These are phyloP conservation scores for Agraylea sexmaculata DNA, from an alignment of 1,140 invertebrate species.

Conservation along the genomic window DNA sequence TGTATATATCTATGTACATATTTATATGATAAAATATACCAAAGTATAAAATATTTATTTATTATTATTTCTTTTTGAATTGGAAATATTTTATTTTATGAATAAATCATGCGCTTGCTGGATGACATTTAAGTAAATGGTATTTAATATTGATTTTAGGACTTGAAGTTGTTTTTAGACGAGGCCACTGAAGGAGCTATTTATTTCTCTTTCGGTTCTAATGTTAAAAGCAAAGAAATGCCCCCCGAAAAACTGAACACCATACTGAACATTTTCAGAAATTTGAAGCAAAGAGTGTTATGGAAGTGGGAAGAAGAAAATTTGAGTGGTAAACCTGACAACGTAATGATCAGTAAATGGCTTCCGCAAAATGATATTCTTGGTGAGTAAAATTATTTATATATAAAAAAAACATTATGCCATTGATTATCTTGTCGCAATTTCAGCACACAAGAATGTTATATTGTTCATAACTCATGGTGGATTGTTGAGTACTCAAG, in stretches of 20 bases:
- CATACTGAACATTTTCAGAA: slow-evolving; percentile 42
- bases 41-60: not conserved
- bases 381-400: slow-evolving; percentile 34
- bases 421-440: too few species aligned
- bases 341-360: slow-evolving; percentile 54
- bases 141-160: slow-evolving; percentile 27
- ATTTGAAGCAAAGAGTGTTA: slow-evolving; percentile 46
- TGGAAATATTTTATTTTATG: not conserved
- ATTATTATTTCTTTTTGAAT: not conserved
- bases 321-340: slow-evolving; percentile 40
- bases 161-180: slow-evolving; percentile 44
- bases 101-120: too few species aligned
- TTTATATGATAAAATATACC: slow-evolving; percentile 1
- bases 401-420: slow-evolving; percentile 3
- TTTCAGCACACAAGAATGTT: slow-evolving; percentile 31
- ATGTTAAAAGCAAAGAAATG: slow-evolving; percentile 41
- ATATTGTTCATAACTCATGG: slow-evolving; percentile 47
- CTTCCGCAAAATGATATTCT: slow-evolving; percentile 58
- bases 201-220: slow-evolving; percentile 52
- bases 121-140: not conserved
- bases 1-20: slow-evolving; percentile 1
- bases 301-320: slow-evolving; percentile 55
- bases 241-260: slow-evolving; percentile 34
- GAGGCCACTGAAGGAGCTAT: slow-evolving; percentile 44
- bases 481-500: slow-evolving; percentile 45